These are phyloP conservation scores for Drosophila flavopinicola DNA, from an alignment of 2,888 invertebrate species.

Conservation along the genomic window DNA sequence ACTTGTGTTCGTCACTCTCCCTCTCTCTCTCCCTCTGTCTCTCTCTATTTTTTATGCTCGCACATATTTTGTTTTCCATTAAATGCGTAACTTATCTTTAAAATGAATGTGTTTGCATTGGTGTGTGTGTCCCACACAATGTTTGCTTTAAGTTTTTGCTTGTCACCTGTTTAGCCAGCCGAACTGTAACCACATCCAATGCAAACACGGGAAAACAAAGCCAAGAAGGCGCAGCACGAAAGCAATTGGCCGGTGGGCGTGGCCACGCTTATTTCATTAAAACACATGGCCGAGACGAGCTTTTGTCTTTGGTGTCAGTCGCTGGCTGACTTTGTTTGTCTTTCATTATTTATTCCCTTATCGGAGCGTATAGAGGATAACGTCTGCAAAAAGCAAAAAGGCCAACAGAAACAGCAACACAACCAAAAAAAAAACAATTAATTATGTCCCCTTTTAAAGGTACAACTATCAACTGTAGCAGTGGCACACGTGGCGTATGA, in stretches of 20 bases:
- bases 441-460: slow-evolving; percentile 55
- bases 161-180: slow-evolving; percentile 57
- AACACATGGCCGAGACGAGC: slow-evolving; percentile 47
- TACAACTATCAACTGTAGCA: slow-evolving; percentile 24
- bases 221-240: neutral
- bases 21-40: no score
- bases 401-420: slow-evolving; percentile 15
- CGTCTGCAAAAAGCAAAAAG: slow-evolving; percentile 36
- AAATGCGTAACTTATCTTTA: slow-evolving; percentile 66
- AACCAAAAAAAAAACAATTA: slow-evolving; percentile 48
- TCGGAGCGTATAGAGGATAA: slow-evolving; percentile 44
- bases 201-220: slow-evolving; percentile 36
- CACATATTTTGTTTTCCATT: slow-evolving; percentile 32
- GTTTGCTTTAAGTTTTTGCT: slow-evolving; percentile 50
- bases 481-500: slow-evolving; percentile 44
- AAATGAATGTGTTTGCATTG: slow-evolving; percentile 3
- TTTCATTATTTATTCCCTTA: slow-evolving; percentile 75
- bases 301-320: slow-evolving; percentile 43
- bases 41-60: slow-evolving; percentile 3
- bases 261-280: slow-evolving; percentile 53
- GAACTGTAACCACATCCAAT: slow-evolving; percentile 33
- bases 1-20: slow-evolving; percentile 14
- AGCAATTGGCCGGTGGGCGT: slow-evolving; percentile 26
- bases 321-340: slow-evolving; percentile 65
- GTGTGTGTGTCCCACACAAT: neutral